phyloP scores from a whole-genome alignment of 2,797 vertebrate species.

The Characodon lateralis region DNA sequence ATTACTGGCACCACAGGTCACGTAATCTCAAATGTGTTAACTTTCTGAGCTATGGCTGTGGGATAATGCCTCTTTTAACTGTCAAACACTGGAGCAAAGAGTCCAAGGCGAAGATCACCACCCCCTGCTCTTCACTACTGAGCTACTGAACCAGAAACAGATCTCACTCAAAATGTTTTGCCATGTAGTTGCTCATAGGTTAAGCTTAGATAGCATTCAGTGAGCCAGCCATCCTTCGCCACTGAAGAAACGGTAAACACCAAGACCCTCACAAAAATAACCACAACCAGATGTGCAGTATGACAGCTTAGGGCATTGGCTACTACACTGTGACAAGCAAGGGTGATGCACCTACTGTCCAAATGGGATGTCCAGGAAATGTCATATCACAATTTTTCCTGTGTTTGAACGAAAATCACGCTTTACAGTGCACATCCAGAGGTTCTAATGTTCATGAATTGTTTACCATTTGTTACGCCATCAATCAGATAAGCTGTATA shows the following conservation, averaged over 20 bases:
- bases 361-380: not conserved
- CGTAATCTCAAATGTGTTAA: too few species aligned
- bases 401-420: not conserved
- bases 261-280: not conserved
- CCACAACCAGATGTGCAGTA: not conserved
- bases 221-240: not conserved
- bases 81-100: too few species aligned
- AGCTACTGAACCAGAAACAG: not conserved
- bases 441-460: not conserved
- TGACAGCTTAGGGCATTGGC: not conserved
- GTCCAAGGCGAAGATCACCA: too few species aligned
- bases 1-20: too few species aligned
- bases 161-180: not conserved
- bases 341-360: not conserved
- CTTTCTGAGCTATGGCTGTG: too few species aligned
- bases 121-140: not conserved
- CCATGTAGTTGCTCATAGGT: not conserved
- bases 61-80: too few species aligned
- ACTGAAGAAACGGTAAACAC: not conserved
- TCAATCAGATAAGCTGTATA: not conserved
- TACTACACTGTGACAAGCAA: not conserved
- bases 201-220: not conserved
- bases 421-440: not conserved
- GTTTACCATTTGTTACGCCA: not conserved
- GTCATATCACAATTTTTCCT: not conserved